These are phyloP conservation scores for Zygaena filipendulae DNA, from an alignment of 2,888 invertebrate genomes.

Conservation along the genomic window DNA sequence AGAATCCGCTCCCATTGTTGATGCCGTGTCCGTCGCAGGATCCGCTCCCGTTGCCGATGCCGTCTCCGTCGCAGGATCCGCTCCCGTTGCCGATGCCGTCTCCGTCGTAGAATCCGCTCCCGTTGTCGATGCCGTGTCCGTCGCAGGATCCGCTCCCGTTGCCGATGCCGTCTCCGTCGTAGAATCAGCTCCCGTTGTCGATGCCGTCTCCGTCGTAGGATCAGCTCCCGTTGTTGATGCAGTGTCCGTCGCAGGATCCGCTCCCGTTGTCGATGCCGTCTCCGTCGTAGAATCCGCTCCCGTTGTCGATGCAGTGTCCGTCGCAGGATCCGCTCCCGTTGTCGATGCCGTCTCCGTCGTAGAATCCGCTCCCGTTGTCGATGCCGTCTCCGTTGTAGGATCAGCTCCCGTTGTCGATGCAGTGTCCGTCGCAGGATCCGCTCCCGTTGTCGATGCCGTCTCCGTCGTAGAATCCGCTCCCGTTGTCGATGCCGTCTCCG, in stretches of 20 bases:
- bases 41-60: neutral
- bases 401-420: neutral
- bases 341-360: neutral
- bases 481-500: neutral
- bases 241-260: neutral
- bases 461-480: neutral
- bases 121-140: neutral
- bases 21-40: neutral
- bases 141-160: neutral
- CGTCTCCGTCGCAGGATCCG: neutral
- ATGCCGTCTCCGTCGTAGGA: neutral
- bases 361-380: neutral
- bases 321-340: neutral
- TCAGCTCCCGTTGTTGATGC: neutral
- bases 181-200: neutral
- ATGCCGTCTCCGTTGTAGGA: neutral
- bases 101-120: neutral
- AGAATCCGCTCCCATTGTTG: neutral
- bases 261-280: neutral
- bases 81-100: neutral
- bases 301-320: neutral
- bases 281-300: neutral
- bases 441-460: neutral
- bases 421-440: neutral
- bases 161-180: neutral